These are phyloP conservation scores for Hypsibius dujardini DNA, from an alignment of 1,140 invertebrate species.

Conservation along the genomic window DNA sequence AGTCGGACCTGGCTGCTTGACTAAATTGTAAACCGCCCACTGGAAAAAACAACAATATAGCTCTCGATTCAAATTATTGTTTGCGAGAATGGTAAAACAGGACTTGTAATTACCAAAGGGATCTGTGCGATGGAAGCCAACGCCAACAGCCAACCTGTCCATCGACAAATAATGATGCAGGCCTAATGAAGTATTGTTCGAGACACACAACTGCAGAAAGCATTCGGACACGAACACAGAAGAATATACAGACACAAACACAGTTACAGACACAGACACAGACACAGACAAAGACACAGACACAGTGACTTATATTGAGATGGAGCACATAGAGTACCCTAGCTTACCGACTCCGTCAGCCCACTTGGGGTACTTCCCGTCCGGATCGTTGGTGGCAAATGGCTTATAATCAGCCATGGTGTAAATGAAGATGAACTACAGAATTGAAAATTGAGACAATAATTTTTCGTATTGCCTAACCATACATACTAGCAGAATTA, in stretches of 20 bases:
- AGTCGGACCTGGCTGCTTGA: constrained; percentile 39
- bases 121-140: no score
- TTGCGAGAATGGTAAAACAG: no score
- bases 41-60: no score
- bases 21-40: constrained; percentile 41
- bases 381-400: constrained; percentile 12
- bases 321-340: no score
- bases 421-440: constrained; percentile 26
- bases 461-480: neutral
- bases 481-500: constrained; percentile 29
- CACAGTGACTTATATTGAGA: no score
- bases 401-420: constrained; percentile 15
- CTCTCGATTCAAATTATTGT: no score
- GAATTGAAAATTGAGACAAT: constrained; percentile 6
- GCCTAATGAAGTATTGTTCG: no score
- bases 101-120: no score
- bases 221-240: constrained; percentile 34
- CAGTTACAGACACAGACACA: no score
- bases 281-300: no score
- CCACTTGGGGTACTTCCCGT: constrained; percentile 34
- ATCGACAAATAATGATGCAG: no score
- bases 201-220: constrained; percentile 26
- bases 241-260: constrained; percentile 26
- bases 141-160: no score
- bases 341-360: constrained; percentile 37